Percentiles rank a stretch among this genome's conserved stretches.
Evolutionary conservation across 2,888 invertebrate species (phyloP).

Genomic region (Oxyteleia sp.): DNA sequence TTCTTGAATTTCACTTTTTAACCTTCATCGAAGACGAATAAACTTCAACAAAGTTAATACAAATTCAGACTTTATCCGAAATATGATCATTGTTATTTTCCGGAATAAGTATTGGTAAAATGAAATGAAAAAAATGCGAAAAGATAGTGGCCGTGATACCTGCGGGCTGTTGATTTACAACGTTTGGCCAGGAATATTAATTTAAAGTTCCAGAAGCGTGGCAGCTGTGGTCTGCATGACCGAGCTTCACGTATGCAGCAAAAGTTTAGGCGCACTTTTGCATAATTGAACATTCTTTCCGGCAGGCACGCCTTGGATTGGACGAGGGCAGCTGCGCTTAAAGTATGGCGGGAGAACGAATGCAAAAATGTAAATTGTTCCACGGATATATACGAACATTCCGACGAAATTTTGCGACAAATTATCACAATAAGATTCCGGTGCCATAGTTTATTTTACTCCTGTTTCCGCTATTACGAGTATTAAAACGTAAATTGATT

Average conservation of each 20-base stretch:
- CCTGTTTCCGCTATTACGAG: constrained; percentile 15
- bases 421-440: constrained; percentile 51
- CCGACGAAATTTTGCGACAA: constrained; percentile 59
- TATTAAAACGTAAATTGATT: constrained; percentile 43
- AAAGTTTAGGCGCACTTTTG: constrained; percentile 81
- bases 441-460: constrained; percentile 17
- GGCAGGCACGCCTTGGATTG: constrained; percentile 72
- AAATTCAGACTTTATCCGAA: constrained; percentile 19
- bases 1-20: too few relatives aligned
- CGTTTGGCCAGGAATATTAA: constrained; percentile 84
- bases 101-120: constrained; percentile 34
- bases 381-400: constrained; percentile 48
- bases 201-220: constrained; percentile 81
- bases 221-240: constrained; percentile 73
- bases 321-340: constrained; percentile 68
- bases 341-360: constrained; percentile 66
- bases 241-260: constrained; percentile 74
- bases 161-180: constrained; percentile 81
- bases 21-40: constrained; percentile 11
- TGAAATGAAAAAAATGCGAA: constrained; percentile 48
- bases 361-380: constrained; percentile 73
- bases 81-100: constrained; percentile 27
- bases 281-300: constrained; percentile 85
- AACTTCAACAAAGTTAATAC: constrained; percentile 45
- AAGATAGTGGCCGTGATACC: constrained; percentile 61